phyloP scores from a whole-genome alignment of 1,140 invertebrate genomes.

The Lanistes nyassanus region DNA sequence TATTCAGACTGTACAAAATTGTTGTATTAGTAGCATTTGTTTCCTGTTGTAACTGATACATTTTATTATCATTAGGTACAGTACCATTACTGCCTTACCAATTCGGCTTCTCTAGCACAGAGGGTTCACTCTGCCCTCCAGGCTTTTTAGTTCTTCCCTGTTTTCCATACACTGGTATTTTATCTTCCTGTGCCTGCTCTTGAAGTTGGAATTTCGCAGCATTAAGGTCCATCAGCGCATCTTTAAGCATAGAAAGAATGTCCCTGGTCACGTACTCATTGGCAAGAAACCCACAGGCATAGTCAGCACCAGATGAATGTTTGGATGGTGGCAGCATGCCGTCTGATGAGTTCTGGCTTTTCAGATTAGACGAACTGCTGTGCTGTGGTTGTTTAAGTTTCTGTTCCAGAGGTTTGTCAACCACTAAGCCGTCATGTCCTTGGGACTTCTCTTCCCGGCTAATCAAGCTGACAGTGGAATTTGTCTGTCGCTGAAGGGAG shows the following conservation, averaged over 20 bases:
- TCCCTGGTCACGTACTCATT: slow-evolving; percentile 65
- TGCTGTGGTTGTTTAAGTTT: not conserved
- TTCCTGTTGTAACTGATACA: too few species aligned
- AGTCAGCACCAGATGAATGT: slow-evolving; percentile 28
- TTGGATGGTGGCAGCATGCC: slow-evolving; percentile 19
- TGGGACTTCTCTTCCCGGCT: not conserved
- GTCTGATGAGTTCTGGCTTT: slow-evolving; percentile 44
- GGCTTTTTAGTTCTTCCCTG: too few species aligned
- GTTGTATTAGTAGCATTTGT: too few species aligned
- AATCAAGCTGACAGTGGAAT: slow-evolving; percentile 14
- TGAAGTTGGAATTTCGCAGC: slow-evolving; percentile 44
- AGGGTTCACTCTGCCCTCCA: too few species aligned
- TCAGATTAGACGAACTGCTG: slow-evolving; percentile 14
- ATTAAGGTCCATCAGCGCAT: slow-evolving; percentile 55
- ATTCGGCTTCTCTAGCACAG: too few species aligned
- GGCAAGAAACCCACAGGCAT: slow-evolving; percentile 52
- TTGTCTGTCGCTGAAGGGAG: not conserved
- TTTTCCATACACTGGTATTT: not conserved
- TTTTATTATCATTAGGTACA: too few species aligned
- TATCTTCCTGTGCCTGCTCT: slow-evolving; percentile 27
- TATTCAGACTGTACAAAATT: too few species aligned
- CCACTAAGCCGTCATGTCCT: slow-evolving; percentile 26
- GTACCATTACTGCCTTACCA: too few species aligned
- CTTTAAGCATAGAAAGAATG: slow-evolving; percentile 59
- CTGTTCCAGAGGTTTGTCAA: slow-evolving; percentile 52